Conservation (phyloP, 2,888 invertebrate species). For the Drosophila koepferae region DNA sequence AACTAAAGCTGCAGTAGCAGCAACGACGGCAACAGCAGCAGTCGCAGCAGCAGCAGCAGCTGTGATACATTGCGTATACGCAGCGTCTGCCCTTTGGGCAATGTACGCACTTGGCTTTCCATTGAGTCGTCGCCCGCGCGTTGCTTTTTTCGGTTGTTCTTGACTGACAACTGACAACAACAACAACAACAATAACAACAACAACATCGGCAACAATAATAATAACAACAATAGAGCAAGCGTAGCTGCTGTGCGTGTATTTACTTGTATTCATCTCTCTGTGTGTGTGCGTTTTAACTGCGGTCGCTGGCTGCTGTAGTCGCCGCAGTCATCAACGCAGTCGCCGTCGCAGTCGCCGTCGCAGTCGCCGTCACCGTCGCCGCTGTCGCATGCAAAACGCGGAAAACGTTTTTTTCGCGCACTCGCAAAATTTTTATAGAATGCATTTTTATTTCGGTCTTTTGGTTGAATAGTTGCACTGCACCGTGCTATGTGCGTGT, state of each 20-base stretch:
- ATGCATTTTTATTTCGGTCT: constrained; percentile 81
- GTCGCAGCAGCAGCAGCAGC: constrained; percentile 21
- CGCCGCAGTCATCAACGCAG: constrained; percentile 18
- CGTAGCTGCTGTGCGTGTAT: constrained; percentile 38
- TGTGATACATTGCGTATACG: constrained; percentile 70
- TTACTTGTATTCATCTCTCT: constrained; percentile 3
- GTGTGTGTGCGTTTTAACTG: constrained; percentile 32
- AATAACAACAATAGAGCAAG: constrained; percentile 44
- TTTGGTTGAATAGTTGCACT: constrained; percentile 81
- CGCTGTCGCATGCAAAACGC: constrained; percentile 77
- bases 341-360: constrained; percentile 29
- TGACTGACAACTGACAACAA: constrained; percentile 58
- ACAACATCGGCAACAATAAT: constrained; percentile 18
- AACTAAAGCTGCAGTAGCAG: constrained; percentile 2
- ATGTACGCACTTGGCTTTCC: constrained; percentile 60
- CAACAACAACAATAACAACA: constrained; percentile 41
- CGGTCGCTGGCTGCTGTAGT: constrained; percentile 57
- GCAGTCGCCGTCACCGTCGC: constrained; percentile 48
- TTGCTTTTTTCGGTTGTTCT: constrained; percentile 67
- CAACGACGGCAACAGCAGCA: not conserved
- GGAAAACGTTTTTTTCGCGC: constrained; percentile 79
- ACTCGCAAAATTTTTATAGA: constrained; percentile 81
- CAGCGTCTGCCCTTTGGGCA: constrained; percentile 58
- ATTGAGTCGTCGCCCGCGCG: constrained; percentile 48
- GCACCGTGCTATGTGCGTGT: constrained; percentile 61